Percentiles rank a stretch among this genome's conserved stretches.
Conservation (phyloP, 2,113 vertebrate genomes). For the Poecile atricapillus region DNA sequence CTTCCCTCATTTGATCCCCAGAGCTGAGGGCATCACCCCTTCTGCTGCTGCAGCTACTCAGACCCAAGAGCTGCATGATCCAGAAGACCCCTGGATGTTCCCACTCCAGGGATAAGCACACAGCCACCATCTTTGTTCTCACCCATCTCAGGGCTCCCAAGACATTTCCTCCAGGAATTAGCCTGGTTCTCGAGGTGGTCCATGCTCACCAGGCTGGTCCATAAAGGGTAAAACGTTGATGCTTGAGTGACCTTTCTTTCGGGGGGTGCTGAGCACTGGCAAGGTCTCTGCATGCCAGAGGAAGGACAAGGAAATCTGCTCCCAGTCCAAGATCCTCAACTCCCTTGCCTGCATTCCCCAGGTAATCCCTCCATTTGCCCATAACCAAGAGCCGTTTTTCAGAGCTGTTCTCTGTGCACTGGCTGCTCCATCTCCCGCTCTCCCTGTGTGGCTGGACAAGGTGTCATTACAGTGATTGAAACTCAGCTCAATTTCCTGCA, state of each 20-base stretch:
- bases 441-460: background rate
- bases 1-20: background rate
- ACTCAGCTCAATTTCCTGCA: background rate
- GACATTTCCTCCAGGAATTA: background rate
- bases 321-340: accelerated
- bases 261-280: accelerated
- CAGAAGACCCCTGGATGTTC: accelerated
- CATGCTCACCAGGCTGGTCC: background rate
- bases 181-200: accelerated
- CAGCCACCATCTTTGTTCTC: background rate
- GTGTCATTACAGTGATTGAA: slow-evolving; percentile 4
- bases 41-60: background rate
- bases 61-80: accelerated
- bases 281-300: accelerated
- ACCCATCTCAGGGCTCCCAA: background rate
- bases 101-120: accelerated
- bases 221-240: background rate
- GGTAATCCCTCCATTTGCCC: background rate
- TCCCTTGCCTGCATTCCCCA: accelerated
- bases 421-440: background rate
- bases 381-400: background rate
- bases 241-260: accelerated
- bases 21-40: background rate
- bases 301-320: background rate
- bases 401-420: background rate